Evolutionary conservation across 2,888 invertebrate genomes (phyloP).

Genomic region (Phyto melanocephala): DNA sequence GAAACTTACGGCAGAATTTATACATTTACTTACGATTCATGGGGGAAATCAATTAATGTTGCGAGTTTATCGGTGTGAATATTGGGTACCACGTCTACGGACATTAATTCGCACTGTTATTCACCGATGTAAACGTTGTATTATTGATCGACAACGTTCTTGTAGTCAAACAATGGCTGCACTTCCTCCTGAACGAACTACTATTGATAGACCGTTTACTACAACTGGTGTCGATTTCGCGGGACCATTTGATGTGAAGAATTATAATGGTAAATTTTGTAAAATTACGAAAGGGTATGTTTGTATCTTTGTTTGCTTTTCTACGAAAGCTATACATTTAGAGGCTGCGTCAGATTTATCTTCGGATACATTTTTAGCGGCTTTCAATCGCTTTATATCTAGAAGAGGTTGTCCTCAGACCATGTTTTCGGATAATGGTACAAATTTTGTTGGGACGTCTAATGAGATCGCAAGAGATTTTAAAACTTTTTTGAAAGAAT

Average conservation of each 20-base stretch:
- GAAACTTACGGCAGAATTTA: background rate
- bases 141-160: background rate
- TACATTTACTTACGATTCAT: background rate
- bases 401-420: constrained; percentile 20
- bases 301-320: constrained; percentile 24
- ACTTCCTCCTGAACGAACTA: background rate
- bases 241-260: no score
- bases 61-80: background rate
- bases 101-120: background rate
- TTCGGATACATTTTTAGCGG: background rate
- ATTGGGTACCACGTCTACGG: background rate
- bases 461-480: background rate
- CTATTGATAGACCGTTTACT: background rate
- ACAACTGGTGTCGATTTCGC: background rate
- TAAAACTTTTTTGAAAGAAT: background rate
- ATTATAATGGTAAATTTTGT: background rate
- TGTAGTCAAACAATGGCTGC: background rate
- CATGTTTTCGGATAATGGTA: constrained; percentile 50
- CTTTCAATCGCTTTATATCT: constrained; percentile 35
- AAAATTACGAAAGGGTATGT: constrained; percentile 25
- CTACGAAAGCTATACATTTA: constrained; percentile 18
- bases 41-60: background rate
- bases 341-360: background rate
- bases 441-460: constrained; percentile 27
- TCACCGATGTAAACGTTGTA: background rate